Percentiles rank a stretch among this genome's conserved stretches.
phyloP scores from a whole-genome alignment of 2,888 invertebrate genomes.

The Malacosoma neustria region DNA sequence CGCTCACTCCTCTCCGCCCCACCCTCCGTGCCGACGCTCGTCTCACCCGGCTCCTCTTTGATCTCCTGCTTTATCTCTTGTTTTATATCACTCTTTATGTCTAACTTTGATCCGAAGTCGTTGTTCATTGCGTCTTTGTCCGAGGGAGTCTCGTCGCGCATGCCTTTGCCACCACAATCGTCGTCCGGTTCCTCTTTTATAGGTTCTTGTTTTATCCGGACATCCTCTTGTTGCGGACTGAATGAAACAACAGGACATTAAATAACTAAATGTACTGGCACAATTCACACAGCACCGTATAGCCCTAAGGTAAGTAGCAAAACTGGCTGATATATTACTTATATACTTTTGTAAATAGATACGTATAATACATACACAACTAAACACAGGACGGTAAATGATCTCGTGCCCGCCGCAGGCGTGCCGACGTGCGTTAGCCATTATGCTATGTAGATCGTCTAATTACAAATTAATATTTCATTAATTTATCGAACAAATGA shows the following conservation, averaged over 20 bases:
- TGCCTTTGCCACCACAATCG: slow-evolving; percentile 75
- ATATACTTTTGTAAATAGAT: too few species aligned
- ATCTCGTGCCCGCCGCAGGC: too few species aligned
- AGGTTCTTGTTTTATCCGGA: slow-evolving; percentile 80
- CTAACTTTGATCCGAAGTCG: slow-evolving; percentile 32
- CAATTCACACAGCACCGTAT: too few species aligned
- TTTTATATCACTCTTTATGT: slow-evolving; percentile 47
- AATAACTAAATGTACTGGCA: too few species aligned
- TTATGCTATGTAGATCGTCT: too few species aligned
- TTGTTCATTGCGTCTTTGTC: slow-evolving; percentile 53
- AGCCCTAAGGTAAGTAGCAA: too few species aligned
- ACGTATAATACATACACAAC: too few species aligned
- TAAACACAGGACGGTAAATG: too few species aligned
- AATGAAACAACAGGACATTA: slow-evolving; percentile 2
- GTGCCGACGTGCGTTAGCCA: too few species aligned
- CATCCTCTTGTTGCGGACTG: slow-evolving; percentile 76
- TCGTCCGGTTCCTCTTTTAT: slow-evolving; percentile 81
- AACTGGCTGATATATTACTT: too few species aligned
- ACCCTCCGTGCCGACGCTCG: slow-evolving; percentile 68
- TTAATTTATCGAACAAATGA: too few species aligned
- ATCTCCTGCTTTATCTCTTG: slow-evolving; percentile 76
- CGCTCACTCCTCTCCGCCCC: slow-evolving; percentile 58
- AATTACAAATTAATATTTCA: too few species aligned
- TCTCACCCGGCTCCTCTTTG: slow-evolving; percentile 79
- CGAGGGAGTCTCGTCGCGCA: slow-evolving; percentile 78